phyloP scores from a whole-genome alignment of 2,888 invertebrate species.

The Hedya salicella region DNA sequence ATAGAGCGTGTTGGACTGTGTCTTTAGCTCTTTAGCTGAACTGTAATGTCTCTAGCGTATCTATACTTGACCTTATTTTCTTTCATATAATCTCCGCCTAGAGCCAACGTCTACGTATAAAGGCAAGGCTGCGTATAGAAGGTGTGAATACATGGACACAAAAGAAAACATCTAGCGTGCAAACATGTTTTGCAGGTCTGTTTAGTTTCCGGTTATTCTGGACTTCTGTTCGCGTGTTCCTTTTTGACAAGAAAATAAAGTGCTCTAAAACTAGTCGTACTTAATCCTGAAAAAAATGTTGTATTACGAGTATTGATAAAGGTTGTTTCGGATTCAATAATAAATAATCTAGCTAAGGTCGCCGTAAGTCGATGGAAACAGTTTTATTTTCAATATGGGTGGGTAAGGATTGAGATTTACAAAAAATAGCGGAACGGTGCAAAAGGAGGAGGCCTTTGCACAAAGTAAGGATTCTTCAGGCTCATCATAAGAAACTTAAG shows the following conservation, averaged over 20 bases:
- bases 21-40: neutral
- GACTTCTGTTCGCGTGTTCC: conserved; percentile 5
- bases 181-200: conserved; percentile 19
- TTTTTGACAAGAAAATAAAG: conserved; percentile 15
- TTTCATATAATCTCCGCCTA: conserved; percentile 1
- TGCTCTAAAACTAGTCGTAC: neutral
- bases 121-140: conserved; percentile 7
- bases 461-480: too few relatives aligned
- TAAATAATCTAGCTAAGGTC: neutral
- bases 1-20: neutral
- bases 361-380: too few relatives aligned
- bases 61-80: conserved; percentile 13
- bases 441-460: too few relatives aligned
- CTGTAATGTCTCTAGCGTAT: neutral
- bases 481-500: too few relatives aligned
- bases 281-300: neutral
- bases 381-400: too few relatives aligned
- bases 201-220: conserved; percentile 22
- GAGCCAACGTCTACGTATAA: conserved; percentile 2
- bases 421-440: too few relatives aligned
- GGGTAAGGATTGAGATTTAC: too few relatives aligned
- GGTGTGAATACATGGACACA: conserved; percentile 2
- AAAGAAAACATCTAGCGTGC: conserved; percentile 10
- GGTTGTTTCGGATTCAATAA: neutral
- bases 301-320: neutral